phyloP scores from a whole-genome alignment of 2,797 vertebrate species.

The Crenuchus spilurus region DNA sequence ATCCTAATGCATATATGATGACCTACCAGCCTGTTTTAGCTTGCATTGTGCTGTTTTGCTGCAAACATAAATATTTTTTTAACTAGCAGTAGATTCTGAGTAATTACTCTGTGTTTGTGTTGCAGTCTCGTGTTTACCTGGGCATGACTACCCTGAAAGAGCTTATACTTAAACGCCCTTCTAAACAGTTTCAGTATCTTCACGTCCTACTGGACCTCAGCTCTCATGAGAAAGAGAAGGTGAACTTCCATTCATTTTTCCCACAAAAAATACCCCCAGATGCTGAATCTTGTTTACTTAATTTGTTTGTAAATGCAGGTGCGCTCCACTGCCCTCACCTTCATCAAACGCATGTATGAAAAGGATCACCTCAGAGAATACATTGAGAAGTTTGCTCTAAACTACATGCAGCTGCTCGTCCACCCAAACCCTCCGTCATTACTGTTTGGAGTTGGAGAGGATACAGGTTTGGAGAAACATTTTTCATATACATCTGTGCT shows the following conservation, averaged over 20 bases:
- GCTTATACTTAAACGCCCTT: conserved; percentile 90
- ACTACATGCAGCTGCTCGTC: conserved; percentile 95
- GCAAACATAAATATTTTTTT: not conserved
- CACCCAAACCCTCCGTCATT: conserved; percentile 93
- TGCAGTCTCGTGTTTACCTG: conserved; percentile 90
- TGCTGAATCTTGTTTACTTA: not conserved
- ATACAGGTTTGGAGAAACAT: conserved; percentile 81
- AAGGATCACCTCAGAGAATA: conserved; percentile 91
- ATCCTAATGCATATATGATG: not conserved
- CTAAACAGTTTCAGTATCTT: conserved; percentile 92
- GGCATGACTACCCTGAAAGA: conserved; percentile 94
- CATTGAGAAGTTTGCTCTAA: conserved; percentile 93
- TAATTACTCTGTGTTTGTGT: not conserved
- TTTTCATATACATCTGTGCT: not conserved
- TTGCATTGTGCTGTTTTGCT: not conserved
- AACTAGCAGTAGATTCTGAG: not conserved
- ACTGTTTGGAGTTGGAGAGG: conserved; percentile 92
- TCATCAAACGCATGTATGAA: conserved; percentile 95
- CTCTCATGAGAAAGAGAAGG: conserved; percentile 96
- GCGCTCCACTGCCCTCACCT: conserved; percentile 87
- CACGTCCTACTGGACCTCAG: conserved; percentile 93
- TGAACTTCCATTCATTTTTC: conserved; percentile 39
- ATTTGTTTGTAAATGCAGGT: conserved; percentile 73
- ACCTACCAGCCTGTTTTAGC: not conserved
- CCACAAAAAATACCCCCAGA: too few relatives aligned